Evolutionary conservation across 2,888 invertebrate genomes (phyloP).

Genomic region (Eulithis testata): DNA sequence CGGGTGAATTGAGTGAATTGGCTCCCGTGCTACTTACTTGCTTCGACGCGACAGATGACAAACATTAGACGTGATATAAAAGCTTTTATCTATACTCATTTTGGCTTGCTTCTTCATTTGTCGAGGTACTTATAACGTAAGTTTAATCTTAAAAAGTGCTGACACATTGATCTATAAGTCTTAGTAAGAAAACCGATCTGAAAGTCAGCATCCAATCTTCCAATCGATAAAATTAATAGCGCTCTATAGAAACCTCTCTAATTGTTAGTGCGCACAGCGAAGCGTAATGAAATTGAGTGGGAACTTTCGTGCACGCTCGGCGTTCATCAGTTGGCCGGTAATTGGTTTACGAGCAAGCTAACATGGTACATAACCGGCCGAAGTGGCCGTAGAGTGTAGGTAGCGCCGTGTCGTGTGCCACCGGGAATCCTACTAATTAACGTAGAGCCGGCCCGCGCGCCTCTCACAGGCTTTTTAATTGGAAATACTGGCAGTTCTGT

Average conservation of each 20-base stretch:
- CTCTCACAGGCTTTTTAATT: slow-evolving; percentile 56
- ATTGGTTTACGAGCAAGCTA: slow-evolving; percentile 71
- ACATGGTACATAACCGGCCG: slow-evolving; percentile 52
- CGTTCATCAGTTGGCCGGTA: slow-evolving; percentile 74
- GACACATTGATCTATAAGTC: slow-evolving; percentile 23
- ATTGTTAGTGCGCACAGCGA: slow-evolving; percentile 66
- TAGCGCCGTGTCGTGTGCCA: slow-evolving; percentile 58
- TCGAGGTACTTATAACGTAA: slow-evolving; percentile 3
- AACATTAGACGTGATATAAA: slow-evolving; percentile 59
- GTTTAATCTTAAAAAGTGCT: slow-evolving; percentile 25
- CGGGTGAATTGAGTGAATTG: slow-evolving; percentile 41
- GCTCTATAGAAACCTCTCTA: slow-evolving; percentile 64
- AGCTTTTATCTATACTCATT: slow-evolving; percentile 49
- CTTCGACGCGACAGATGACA: slow-evolving; percentile 60
- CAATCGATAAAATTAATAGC: slow-evolving; percentile 60
- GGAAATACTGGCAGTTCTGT: slow-evolving; percentile 57
- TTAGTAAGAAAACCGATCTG: slow-evolving; percentile 21
- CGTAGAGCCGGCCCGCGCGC: slow-evolving; percentile 54
- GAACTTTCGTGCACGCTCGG: slow-evolving; percentile 69
- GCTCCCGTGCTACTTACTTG: slow-evolving; percentile 27
- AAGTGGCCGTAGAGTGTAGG: slow-evolving; percentile 26
- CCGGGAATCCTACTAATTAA: slow-evolving; percentile 75
- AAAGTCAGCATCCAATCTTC: slow-evolving; percentile 41
- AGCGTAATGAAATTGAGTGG: slow-evolving; percentile 71
- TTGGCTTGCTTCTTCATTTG: slow-evolving; percentile 3